Base-by-base conservation (phyloP, 1,140 invertebrate genomes). In the Saccostrea echinata region DNA sequence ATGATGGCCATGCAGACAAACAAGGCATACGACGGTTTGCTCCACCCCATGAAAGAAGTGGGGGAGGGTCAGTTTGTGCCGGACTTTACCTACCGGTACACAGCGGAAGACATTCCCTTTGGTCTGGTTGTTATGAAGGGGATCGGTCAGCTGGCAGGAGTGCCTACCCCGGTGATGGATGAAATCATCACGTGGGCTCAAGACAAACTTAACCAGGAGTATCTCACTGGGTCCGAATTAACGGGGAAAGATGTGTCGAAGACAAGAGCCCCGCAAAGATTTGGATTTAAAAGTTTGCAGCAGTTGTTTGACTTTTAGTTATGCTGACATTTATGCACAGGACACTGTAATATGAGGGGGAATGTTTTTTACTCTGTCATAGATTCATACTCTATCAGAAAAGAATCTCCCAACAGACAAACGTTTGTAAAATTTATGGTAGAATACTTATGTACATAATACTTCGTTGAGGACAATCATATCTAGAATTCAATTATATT, bases 51-150 rank as follows among this genome's bases (percentile, higher is more conserved):
- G 90, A 91, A 89, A 33, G 82, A 86, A 13, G 71, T 68, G 0
- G 90, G 90, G 0, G 30, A 21, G 1, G 90, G 88, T 13, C 90
- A 90, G 16, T 92, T 91, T 86, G 86, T 91, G 2, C 92, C 93
- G 0, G 90, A 93, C 68, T 93, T 92, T 84, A 90, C 27, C 55
- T 91, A 91, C 76, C 85, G 92, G 16, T 92, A 93, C 76, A 87
- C 88, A 8, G 64, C 90, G 0, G 93, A 93, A 82, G 93, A 93
- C 82, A 35, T 93, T 11, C 92, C 92, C 3, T 91, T 90, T 76
- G 93, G 93, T 30, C 80, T 93, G 13, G 92, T 92, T 3, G 91
- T 93, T 4, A 86, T 92, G 43, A 91, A 91, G 84, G 92, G 92
- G 16, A 91, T 93, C 55, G 92, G 91, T 0, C 80, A 90, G 81